A percentile compares a stretch with the other conserved stretches of the same genome.
phyloP scores from a whole-genome alignment of 2,113 vertebrate species.

The Bufo gargarizans region DNA sequence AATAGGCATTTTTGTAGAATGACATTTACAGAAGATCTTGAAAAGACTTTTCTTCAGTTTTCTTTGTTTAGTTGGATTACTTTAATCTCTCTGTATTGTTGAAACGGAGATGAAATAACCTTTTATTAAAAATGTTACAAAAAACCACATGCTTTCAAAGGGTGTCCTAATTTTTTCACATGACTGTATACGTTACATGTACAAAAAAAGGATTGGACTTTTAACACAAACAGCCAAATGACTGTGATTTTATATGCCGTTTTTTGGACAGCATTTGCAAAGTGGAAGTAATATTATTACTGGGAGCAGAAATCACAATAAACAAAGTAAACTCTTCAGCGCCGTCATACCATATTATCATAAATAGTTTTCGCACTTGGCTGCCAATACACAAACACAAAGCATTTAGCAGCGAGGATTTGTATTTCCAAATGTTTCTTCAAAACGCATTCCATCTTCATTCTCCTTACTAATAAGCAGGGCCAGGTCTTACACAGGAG shows the following conservation, averaged over 20 bases:
- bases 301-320: neutral
- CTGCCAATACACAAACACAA: neutral
- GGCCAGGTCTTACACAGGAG: no score
- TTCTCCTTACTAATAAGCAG: neutral
- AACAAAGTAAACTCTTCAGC: neutral
- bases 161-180: no score
- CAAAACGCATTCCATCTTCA: neutral
- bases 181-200: no score
- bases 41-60: no score
- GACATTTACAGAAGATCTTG: no score
- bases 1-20: no score
- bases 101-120: no score
- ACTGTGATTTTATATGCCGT: neutral
- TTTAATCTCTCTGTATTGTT: no score
- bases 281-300: neutral
- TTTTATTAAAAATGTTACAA: no score
- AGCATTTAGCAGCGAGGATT: neutral
- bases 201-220: no score
- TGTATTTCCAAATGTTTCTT: neutral
- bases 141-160: no score
- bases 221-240: neutral
- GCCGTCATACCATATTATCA: neutral
- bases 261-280: neutral
- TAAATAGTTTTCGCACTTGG: neutral
- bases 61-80: no score